These are phyloP conservation scores for Nilaparvata lugens DNA, from an alignment of 1,140 invertebrate species.

Conservation along the genomic window DNA sequence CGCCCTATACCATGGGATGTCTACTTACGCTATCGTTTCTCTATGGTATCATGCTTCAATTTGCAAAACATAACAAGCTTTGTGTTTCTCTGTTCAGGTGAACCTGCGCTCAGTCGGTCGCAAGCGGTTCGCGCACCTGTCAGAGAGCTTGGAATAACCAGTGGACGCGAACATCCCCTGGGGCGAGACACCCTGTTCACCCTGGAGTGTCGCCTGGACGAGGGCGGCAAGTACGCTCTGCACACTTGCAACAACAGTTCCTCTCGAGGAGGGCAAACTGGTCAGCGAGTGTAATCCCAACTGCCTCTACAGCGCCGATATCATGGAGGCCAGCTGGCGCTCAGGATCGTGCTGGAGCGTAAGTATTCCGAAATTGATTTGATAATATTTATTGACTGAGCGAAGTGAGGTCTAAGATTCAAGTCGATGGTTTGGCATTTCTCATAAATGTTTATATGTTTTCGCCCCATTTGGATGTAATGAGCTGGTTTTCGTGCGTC, in stretches of 20 bases:
- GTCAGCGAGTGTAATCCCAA: constrained; percentile 62
- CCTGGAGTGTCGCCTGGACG: constrained; percentile 79
- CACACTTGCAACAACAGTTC: constrained; percentile 94
- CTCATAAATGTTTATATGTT: too few species aligned
- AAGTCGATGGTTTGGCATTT: too few species aligned
- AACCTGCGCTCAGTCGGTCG: constrained; percentile 88
- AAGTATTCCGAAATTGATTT: too few species aligned
- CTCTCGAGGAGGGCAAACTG: constrained; percentile 72
- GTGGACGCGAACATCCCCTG: constrained; percentile 95
- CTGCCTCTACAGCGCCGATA: constrained; percentile 89
- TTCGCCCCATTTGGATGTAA: too few species aligned
- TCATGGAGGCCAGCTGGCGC: constrained; percentile 43
- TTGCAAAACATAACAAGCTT: too few species aligned
- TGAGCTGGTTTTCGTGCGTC: too few species aligned
- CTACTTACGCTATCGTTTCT: too few species aligned
- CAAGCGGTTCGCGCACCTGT: constrained; percentile 88
- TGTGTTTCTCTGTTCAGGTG: constrained; percentile 46
- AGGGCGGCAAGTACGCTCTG: constrained; percentile 84
- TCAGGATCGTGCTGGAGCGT: constrained; percentile 56
- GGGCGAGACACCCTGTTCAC: constrained; percentile 97
- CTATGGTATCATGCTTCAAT: too few species aligned
- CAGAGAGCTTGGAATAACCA: constrained; percentile 86
- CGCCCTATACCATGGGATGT: too few species aligned
- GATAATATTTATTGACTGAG: too few species aligned
- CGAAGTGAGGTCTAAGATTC: too few species aligned